phyloP scores from a whole-genome alignment of 2,113 vertebrate genomes.

The Desmodus rotundus region DNA sequence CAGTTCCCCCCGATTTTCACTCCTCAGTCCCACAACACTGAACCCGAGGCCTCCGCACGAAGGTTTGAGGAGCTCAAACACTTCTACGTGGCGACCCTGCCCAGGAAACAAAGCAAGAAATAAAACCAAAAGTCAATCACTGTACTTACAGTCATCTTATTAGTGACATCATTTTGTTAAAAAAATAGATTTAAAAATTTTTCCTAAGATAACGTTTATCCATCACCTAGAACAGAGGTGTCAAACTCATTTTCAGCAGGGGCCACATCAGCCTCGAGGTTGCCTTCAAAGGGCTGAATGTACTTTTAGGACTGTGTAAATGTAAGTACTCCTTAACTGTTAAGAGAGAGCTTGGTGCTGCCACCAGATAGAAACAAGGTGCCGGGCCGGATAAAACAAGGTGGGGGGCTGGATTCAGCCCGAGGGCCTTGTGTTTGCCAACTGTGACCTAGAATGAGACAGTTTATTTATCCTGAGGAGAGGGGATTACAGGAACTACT shows the following conservation, averaged over 20 bases:
- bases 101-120: conserved; percentile 44
- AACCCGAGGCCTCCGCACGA: conserved; percentile 90
- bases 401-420: too few species aligned
- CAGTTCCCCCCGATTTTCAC: conserved; percentile 92
- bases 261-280: too few species aligned
- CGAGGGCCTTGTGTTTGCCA: too few species aligned
- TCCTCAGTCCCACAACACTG: conserved; percentile 94
- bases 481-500: too few species aligned
- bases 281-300: too few species aligned
- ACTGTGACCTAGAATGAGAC: neutral
- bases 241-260: too few species aligned
- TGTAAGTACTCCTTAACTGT: too few species aligned
- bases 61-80: conserved; percentile 91
- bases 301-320: too few species aligned
- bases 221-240: neutral
- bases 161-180: neutral
- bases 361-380: too few species aligned
- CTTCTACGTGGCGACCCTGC: conserved; percentile 90
- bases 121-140: neutral
- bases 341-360: too few species aligned
- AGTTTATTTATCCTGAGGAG: neutral
- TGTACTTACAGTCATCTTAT: neutral
- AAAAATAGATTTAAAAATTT: neutral
- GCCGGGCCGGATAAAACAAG: too few species aligned
- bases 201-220: neutral